Conservation (phyloP, 1,140 invertebrate species). For the Oppia nitens region DNA sequence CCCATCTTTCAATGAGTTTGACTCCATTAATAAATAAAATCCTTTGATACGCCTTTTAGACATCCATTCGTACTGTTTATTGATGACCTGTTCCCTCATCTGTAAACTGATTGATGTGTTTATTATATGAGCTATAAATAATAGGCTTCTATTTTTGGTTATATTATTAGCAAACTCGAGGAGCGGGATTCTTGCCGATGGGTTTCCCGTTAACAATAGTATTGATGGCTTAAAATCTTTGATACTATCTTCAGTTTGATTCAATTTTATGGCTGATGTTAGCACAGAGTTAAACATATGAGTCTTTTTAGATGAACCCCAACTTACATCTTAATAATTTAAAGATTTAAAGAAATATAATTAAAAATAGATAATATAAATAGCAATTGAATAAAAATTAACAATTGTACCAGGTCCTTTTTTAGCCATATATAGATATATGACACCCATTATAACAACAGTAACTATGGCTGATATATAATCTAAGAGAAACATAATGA, state of each 20-base stretch:
- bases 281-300: slow-evolving; percentile 43
- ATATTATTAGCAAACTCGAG: slow-evolving; percentile 39
- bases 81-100: slow-evolving; percentile 33
- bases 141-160: slow-evolving; percentile 35
- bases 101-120: slow-evolving; percentile 37
- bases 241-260: slow-evolving; percentile 38
- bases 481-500: slow-evolving; percentile 41
- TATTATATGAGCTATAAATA: slow-evolving; percentile 38
- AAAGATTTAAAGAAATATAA: background rate
- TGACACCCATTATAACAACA: slow-evolving; percentile 29
- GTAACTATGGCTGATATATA: slow-evolving; percentile 38
- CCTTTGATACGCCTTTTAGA: slow-evolving; percentile 31
- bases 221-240: slow-evolving; percentile 39
- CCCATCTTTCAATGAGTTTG: slow-evolving; percentile 45
- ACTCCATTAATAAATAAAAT: slow-evolving; percentile 34
- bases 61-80: slow-evolving; percentile 32
- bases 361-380: background rate
- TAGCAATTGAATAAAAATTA: background rate
- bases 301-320: slow-evolving; percentile 43
- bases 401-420: slow-evolving; percentile 30
- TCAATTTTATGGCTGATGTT: slow-evolving; percentile 33
- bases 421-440: slow-evolving; percentile 33
- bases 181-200: slow-evolving; percentile 33
- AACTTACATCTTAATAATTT: slow-evolving; percentile 38
- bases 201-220: slow-evolving; percentile 36